Base-by-base conservation (phyloP, 2,113 vertebrate genomes). In the Orcinus orca region DNA sequence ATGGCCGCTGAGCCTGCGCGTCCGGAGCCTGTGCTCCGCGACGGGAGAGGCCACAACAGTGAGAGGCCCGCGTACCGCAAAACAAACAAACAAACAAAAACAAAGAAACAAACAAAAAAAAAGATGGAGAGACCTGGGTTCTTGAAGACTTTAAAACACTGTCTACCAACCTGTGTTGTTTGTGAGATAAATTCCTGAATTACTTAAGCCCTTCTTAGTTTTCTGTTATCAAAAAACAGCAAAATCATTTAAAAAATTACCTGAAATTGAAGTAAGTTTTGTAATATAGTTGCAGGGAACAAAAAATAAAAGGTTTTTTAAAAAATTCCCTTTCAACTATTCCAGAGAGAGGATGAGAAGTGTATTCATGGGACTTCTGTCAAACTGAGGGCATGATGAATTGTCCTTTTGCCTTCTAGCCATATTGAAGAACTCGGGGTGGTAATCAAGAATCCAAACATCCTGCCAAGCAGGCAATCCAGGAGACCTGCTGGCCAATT, bases 161-260 rank as follows among this genome's bases (percentile, higher is more conserved):
- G 33, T 77, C 41, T 74, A 88, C 20, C 33, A 67, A 76, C 26
- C 7, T 17, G 5, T 53, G 13, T 67, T 67, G 17, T 53, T 81
- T 81, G 67, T 95, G 50, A 91, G 85, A 93, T 41, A 76, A 95
- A 95, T 20, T 81, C 33, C 23, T 65, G 0, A 88, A 96, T 74
- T 60, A 50, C 33, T 80, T 55, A 68, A 90, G 26, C 26, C 10
- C 58, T 85, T 87, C 80, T 90, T 74, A 70, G 68, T 86, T 96
- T 88, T 92, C 3, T 81, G 47, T 36, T 2, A 79, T 65, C 5
- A 23, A 58, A 84, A 96, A 80, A n/a, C 33, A 62, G 26, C 26
- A 93, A 29, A 77, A 44, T 53, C 14, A 36, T 89, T 83, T 70
- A n/a, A 6, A 53, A 92, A 44, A 70, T 68, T 29, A 63, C 36